Base-by-base conservation (phyloP, 2,888 invertebrate species). In the Pegoplata infirma region DNA sequence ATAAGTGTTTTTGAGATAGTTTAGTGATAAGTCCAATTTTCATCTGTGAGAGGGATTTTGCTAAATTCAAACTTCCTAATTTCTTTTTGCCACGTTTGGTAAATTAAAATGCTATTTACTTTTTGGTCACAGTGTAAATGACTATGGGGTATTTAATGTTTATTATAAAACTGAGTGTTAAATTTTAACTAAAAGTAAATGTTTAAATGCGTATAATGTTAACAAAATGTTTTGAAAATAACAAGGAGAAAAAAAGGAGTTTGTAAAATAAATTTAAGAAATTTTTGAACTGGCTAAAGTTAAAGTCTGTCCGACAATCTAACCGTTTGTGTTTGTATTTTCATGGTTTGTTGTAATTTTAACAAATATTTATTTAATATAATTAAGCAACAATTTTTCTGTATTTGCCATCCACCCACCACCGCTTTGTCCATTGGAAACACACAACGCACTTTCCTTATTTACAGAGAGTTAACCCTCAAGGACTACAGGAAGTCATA, bases 321-420 rank as follows among this genome's bases (percentile, higher is more conserved):
- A 4, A 40, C 10, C 5, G n/a, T 40, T 40, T 4, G 12, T 25
- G 14, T 44, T 6, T 44, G 21, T 40, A 7, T 58, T 19, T 6
- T 4, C 7, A 2, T 12, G 7, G 6, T 2, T 58, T 58, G 23
- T 23, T 40, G 23, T 49, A 21, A 32, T 47, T 46, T 40, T 44
- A 71, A 59, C 69, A 69, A 61, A 53, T 61, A 71, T 71, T 71
- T 71, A 61, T 71, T 71, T 53, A 19, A 46, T 61, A 71, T 61
- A 71, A 71, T 71, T 61, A 71, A 61, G 69, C 59, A 51, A 61
- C 61, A 71, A 61, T 32, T 46, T 61, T 21, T 47, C 67, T 47
- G n/a, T n/a, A 44, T 28, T 17, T 4, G 3, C 21, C 16, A n/a
- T n/a, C 55, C 56, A 19, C 10, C 3, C 14, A 8, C 21, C 36